Evolutionary conservation across 1,140 invertebrate species (phyloP), one percentile per base, ranked within the genome.

Genomic region (Drosophila lacertosa): DNA sequence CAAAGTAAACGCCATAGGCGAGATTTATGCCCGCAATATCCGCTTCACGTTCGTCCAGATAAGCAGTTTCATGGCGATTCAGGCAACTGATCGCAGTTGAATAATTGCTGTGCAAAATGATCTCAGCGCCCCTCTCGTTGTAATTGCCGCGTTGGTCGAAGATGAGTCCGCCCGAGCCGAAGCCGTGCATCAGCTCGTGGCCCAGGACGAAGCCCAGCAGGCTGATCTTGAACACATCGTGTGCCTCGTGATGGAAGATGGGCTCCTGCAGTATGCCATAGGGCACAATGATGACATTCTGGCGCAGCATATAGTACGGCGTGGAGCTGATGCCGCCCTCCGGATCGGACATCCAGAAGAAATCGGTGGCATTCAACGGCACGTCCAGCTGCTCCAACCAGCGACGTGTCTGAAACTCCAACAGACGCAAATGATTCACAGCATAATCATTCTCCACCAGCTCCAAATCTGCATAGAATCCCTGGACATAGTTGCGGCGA

Each of bases 161-260:
- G 0, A 22, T 0, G 0, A 90, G 4, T 0, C 84, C 79, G 0
- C 2, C 18, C 0, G 35, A 18, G 26, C 69, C 84, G 13, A 90
- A 86, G 5, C 66, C 78, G 9, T 90, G 89, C 11, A 75, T 69
- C 0, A 90, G 45, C 47, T 90, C 89, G 20, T 90, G 89, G 2
- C 78, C 53, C 0, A 90, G 37, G 6, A 90, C 45, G 16, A 90
- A 90, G 1, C 89, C 89, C 39, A 90, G 16, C 2, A 86, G 33
- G 29, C 89, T 78, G 1, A 77, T 44, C 40, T 80, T 89, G 33
- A 88, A 90, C 3, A 90, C 39, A 7, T 80, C 73, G 18, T 90
- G 78, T 3, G 75, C 33, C 2, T 78, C 51, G 6, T 60, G 7
- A 1, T 50, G 35, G n/a, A 70, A 78, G 0, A 88, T 39, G 1